Evolutionary conservation across 1,140 invertebrate genomes (phyloP), one percentile per base, ranked within the genome.

Genomic region (Drosophila persimilis): DNA sequence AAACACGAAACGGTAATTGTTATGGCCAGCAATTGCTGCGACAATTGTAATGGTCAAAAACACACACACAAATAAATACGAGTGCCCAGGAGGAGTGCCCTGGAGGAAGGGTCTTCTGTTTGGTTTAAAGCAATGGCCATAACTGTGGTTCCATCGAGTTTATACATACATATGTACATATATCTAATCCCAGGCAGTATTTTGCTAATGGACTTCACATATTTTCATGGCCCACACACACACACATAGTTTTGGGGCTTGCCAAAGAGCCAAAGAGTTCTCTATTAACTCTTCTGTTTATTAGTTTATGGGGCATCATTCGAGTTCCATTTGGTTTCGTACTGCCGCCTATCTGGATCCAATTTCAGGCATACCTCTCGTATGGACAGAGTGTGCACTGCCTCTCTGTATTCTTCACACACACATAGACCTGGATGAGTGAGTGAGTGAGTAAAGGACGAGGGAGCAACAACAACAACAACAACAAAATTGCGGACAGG

Each of bases 1-100:
- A 86, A 85, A 85, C 81, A 85, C 81, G 83, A 77, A 86, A 81
- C 77, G 79, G 81, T 85, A 85, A 86, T 77, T 81, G 81, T 85
- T 75, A 81, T 85, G 77, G 44, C 69, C 81, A 81, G 77, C 77
- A 80, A 86, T 86, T 80, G 81, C 76, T 85, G 52, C 57, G 80
- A 85, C 80, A 85, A 76, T 84, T 69, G 76, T 69, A 48, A 57
- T 57, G 70, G 70, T 13, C 69, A 22, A 41, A 72, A 55, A 51
- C 39, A 45, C 48, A 45, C 48, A 63, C 24, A 26, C 24, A 26
- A 35, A 62, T 48, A 69, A 69, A 69, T 56, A 50, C 29, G 7
- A 31, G 1, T 31, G 2, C 2, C 3, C 15, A 48, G 60, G 17
- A 31, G 35, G 35, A 39, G 35, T 39, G 35, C 11, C 11, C 11